phyloP scores from a whole-genome alignment of 2,113 vertebrate species.

The Vombatus ursinus region DNA sequence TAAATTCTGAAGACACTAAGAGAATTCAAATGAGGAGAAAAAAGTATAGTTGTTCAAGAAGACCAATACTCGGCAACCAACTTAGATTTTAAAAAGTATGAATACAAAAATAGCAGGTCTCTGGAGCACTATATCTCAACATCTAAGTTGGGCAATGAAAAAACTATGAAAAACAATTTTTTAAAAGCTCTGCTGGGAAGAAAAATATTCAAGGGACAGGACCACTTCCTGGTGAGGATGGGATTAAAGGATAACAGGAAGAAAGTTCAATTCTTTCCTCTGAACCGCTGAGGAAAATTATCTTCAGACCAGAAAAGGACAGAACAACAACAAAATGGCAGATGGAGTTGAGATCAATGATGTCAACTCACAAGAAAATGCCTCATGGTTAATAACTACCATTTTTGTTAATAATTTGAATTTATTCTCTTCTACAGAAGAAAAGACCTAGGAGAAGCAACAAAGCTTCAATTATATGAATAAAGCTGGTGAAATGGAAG shows the following conservation, averaged over 20 bases:
- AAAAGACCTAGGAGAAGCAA: background rate
- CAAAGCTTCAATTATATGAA: background rate
- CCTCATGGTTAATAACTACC: too few species aligned
- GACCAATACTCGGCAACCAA: too few species aligned
- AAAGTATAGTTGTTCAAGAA: too few species aligned
- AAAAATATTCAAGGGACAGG: background rate
- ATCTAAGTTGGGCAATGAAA: too few species aligned
- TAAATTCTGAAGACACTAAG: too few species aligned
- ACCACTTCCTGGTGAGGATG: background rate
- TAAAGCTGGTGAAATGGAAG: background rate
- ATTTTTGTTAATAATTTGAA: background rate
- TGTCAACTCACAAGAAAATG: background rate
- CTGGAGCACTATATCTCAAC: too few species aligned
- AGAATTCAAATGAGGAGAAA: too few species aligned
- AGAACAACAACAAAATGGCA: background rate
- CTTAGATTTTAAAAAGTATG: too few species aligned
- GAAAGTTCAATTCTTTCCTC: background rate
- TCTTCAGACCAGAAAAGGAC: background rate
- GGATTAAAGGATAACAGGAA: background rate
- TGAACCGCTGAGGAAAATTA: too few species aligned
- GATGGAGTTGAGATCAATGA: background rate
- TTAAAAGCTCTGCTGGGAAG: too few species aligned
- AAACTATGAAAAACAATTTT: too few species aligned
- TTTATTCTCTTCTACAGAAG: background rate
- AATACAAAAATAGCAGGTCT: too few species aligned